Conservation (phyloP, 1,140 invertebrate species). For the Rhyzopertha dominica region DNA sequence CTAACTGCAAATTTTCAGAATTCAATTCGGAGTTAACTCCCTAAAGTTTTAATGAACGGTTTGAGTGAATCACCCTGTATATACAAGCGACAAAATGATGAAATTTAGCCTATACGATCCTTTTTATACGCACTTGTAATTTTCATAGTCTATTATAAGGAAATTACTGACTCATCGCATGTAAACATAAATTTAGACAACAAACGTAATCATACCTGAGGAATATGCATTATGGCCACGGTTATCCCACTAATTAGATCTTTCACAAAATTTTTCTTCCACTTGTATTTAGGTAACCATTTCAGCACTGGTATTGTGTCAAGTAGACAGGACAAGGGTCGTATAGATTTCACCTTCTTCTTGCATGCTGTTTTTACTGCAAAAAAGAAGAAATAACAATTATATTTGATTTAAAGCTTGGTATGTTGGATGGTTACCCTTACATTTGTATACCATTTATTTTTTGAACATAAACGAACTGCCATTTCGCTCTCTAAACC, state of each 20-base stretch:
- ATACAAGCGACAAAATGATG: too few species aligned
- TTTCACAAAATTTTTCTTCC: slow-evolving; percentile 49
- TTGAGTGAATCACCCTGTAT: too few species aligned
- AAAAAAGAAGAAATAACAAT: slow-evolving; percentile 15
- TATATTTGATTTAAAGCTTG: slow-evolving; percentile 10
- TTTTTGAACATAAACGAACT: neutral
- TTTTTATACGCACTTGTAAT: too few species aligned
- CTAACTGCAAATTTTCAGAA: too few species aligned
- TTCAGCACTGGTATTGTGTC: slow-evolving; percentile 49
- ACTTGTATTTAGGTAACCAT: slow-evolving; percentile 55
- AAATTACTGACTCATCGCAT: too few species aligned
- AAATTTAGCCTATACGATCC: too few species aligned
- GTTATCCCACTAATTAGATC: slow-evolving; percentile 61
- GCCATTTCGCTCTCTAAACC: neutral
- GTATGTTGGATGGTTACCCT: slow-evolving; percentile 11
- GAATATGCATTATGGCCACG: slow-evolving; percentile 74
- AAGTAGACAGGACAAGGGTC: slow-evolving; percentile 32
- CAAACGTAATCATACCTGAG: too few species aligned
- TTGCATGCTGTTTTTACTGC: slow-evolving; percentile 32
- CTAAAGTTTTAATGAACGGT: too few species aligned
- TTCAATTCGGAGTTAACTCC: too few species aligned
- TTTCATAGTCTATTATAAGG: too few species aligned
- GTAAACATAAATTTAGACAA: too few species aligned
- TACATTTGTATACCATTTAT: slow-evolving; percentile 1
- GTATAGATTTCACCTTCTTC: slow-evolving; percentile 33